Conservation (phyloP, 1,140 invertebrate genomes). For the Pentalonia nigronervosa region DNA sequence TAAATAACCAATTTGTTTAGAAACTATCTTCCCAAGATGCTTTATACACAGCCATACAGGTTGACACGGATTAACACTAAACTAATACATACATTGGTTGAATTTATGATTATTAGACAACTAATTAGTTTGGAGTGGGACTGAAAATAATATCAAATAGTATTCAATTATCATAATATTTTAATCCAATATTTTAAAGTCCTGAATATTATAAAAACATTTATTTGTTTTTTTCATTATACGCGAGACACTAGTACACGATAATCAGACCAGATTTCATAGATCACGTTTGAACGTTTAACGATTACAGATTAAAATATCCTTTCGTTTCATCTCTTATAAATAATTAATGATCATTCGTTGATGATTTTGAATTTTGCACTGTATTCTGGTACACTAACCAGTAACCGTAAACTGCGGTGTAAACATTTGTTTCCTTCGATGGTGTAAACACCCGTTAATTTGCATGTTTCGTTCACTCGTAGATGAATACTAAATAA, state of each 20-base stretch:
- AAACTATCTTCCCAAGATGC: too few species aligned
- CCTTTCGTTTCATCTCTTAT: neutral
- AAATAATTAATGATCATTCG: neutral
- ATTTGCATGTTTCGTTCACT: conserved; percentile 8
- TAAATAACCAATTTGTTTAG: too few species aligned
- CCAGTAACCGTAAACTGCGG: neutral
- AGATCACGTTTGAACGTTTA: neutral
- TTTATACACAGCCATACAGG: too few species aligned
- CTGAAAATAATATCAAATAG: neutral
- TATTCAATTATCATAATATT: neutral
- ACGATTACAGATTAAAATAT: neutral
- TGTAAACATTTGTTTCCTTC: conserved; percentile 15
- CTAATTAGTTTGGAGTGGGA: neutral
- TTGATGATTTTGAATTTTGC: neutral
- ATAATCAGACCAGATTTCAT: neutral
- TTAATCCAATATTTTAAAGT: neutral
- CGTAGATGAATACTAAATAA: neutral
- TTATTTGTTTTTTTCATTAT: neutral
- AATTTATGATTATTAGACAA: neutral
- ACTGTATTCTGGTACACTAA: neutral
- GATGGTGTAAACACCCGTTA: neutral
- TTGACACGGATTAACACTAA: neutral
- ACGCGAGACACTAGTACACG: neutral
- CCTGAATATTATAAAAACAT: neutral
- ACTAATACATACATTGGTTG: neutral